Evolutionary conservation across 1,140 invertebrate genomes (phyloP).

Genomic region (Eupeodes corollae): DNA sequence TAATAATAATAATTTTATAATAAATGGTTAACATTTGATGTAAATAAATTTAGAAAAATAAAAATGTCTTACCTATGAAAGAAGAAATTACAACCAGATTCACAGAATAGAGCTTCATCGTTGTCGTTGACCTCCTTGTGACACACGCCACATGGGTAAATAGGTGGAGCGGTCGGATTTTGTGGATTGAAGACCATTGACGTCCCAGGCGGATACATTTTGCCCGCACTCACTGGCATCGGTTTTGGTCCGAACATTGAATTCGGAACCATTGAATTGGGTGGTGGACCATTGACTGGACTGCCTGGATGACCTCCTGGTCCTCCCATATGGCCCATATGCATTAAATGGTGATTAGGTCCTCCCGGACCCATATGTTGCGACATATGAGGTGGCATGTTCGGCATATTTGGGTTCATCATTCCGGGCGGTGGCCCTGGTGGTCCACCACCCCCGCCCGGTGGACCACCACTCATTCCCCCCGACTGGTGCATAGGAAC

Average conservation of each 20-base stretch:
- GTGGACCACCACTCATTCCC: conserved; percentile 23
- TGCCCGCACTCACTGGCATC: conserved; percentile 80
- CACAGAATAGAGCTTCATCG: conserved; percentile 95
- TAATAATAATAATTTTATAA: no score
- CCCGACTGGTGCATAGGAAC: conserved; percentile 34
- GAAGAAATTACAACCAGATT: conserved; percentile 98
- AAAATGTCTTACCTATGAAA: conserved; percentile 69
- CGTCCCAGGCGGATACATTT: conserved; percentile 90
- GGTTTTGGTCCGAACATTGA: conserved; percentile 39
- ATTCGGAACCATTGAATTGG: conserved; percentile 17
- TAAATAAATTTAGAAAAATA: background rate
- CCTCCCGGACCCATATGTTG: conserved; percentile 26
- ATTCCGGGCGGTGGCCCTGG: conserved; percentile 23
- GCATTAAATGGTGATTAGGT: conserved; percentile 12
- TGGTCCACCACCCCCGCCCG: conserved; percentile 23
- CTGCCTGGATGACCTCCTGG: conserved; percentile 22
- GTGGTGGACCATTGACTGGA: conserved; percentile 39
- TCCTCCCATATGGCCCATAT: conserved; percentile 8
- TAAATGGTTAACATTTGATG: no score
- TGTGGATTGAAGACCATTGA: conserved; percentile 97
- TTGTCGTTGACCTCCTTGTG: conserved; percentile 98
- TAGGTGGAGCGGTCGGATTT: conserved; percentile 95
- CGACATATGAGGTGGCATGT: conserved; percentile 20
- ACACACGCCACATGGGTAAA: conserved; percentile 92
- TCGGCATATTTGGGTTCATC: conserved; percentile 19